Conservation (phyloP, 2,113 vertebrate species). For the Mustela nigripes region DNA sequence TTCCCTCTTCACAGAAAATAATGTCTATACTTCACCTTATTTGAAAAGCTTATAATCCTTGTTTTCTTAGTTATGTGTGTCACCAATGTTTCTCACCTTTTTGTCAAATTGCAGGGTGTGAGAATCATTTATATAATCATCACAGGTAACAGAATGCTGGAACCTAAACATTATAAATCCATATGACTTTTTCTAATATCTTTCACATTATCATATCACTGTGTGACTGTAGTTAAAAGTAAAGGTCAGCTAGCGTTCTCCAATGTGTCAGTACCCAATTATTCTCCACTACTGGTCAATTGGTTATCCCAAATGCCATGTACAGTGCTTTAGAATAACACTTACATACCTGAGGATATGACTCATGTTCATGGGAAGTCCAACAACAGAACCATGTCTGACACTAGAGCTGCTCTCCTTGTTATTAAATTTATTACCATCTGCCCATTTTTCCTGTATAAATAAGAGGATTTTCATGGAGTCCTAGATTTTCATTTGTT, state of each 20-base stretch:
- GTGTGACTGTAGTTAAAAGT: background rate
- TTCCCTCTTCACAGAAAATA: background rate
- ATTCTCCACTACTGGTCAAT: background rate
- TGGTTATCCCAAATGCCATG: background rate
- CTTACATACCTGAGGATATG: background rate
- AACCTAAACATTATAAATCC: background rate
- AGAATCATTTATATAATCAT: background rate
- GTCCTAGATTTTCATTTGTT: background rate
- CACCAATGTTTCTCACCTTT: background rate
- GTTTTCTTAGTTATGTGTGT: background rate
- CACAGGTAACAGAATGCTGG: background rate
- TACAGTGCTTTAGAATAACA: background rate
- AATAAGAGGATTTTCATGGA: background rate
- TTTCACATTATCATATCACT: background rate
- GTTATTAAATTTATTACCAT: background rate
- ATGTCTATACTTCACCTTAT: background rate
- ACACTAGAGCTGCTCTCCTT: background rate
- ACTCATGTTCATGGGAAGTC: background rate
- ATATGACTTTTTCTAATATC: background rate
- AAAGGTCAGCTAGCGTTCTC: background rate
- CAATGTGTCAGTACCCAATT: background rate
- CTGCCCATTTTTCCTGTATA: background rate
- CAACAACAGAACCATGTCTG: background rate
- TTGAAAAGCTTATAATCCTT: background rate
- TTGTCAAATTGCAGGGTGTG: background rate